Conservation (phyloP, 2,113 vertebrate genomes). For the Deroptyus accipitrinus region DNA sequence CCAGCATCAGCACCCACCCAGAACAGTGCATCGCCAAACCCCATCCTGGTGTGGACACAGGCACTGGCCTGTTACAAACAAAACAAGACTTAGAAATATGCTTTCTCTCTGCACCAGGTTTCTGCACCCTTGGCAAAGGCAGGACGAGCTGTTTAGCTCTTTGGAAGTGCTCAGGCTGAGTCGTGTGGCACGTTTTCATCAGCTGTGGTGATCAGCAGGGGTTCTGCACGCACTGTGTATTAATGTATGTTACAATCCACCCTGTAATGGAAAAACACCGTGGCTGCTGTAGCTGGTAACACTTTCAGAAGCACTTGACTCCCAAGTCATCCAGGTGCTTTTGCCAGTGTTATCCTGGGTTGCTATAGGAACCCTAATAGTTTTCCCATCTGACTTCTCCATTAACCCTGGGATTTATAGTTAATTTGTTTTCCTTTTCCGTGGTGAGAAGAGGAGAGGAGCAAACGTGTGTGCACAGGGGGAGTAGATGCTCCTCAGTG, state of each 20-base stretch:
- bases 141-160: rapidly evolving
- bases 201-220: background rate
- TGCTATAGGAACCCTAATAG: conserved; percentile 40
- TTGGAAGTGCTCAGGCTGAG: background rate
- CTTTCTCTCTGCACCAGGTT: background rate
- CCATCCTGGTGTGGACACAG: rapidly evolving
- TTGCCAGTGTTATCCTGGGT: background rate
- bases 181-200: background rate
- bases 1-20: background rate
- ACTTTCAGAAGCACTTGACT: background rate
- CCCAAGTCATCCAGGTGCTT: conserved; percentile 38
- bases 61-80: background rate
- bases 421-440: conserved; percentile 23
- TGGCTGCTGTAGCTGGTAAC: background rate
- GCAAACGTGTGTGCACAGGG: rapidly evolving
- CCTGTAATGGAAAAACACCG: background rate
- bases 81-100: background rate
- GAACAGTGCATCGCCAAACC: background rate
- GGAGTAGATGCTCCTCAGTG: background rate
- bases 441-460: background rate
- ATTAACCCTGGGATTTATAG: background rate
- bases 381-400: conserved; percentile 19
- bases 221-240: background rate
- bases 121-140: background rate
- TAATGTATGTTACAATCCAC: background rate